phyloP scores from a whole-genome alignment of 1,140 invertebrate species.

The Caenorhabditis briggsae region DNA sequence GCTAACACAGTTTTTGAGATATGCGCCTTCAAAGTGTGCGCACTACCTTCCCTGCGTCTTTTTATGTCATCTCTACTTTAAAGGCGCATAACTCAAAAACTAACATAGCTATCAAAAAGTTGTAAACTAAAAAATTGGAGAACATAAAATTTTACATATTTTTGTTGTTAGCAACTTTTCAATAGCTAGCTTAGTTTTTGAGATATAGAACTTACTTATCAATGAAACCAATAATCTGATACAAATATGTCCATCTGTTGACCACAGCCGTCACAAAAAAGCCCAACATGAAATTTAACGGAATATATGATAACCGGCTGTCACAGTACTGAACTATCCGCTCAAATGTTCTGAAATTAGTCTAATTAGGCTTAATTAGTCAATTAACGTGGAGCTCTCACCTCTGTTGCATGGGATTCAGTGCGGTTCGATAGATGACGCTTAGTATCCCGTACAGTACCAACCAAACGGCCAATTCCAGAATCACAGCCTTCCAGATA shows the following conservation, averaged over 20 bases:
- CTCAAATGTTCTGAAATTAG: slow-evolving; percentile 60
- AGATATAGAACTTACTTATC: slow-evolving; percentile 71
- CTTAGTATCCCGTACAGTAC: slow-evolving; percentile 89
- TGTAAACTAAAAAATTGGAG: too few relatives aligned
- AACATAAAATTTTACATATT: too few relatives aligned
- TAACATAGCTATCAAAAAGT: too few relatives aligned
- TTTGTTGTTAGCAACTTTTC: too few relatives aligned
- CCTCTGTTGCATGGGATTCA: slow-evolving; percentile 78
- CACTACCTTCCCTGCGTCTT: too few relatives aligned
- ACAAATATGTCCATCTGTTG: slow-evolving; percentile 74
- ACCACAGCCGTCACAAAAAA: slow-evolving; percentile 76
- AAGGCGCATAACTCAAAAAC: too few relatives aligned
- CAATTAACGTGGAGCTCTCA: background rate
- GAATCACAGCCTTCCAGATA: slow-evolving; percentile 96
- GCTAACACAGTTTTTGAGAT: too few relatives aligned
- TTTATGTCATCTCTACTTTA: too few relatives aligned
- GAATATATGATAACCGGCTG: slow-evolving; percentile 72
- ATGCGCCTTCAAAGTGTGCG: too few relatives aligned
- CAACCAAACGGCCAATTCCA: slow-evolving; percentile 90
- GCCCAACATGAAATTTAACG: slow-evolving; percentile 76
- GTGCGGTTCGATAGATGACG: slow-evolving; percentile 87
- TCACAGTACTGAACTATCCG: slow-evolving; percentile 68
- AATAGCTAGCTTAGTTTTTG: too few relatives aligned
- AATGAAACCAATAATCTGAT: slow-evolving; percentile 77
- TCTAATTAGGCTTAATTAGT: background rate